phyloP scores from a whole-genome alignment of 2,113 vertebrate species.

The Siphamia tubifer region DNA sequence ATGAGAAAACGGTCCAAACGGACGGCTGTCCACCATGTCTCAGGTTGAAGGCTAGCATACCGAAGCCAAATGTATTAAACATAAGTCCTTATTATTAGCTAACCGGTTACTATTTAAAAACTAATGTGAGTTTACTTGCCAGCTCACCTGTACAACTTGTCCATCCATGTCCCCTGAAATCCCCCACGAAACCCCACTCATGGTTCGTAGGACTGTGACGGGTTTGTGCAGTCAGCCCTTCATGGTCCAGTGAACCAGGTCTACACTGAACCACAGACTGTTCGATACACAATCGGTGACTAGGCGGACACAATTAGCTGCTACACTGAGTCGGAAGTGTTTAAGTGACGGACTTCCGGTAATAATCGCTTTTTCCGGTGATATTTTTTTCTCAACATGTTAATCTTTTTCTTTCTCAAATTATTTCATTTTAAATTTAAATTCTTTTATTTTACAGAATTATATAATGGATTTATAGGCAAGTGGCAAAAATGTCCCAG shows the following conservation, averaged over 20 bases:
- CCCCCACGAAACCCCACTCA: constrained; percentile 5
- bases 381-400: background rate
- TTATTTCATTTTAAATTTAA: background rate
- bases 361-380: no score
- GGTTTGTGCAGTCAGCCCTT: background rate
- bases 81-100: no score
- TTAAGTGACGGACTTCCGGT: constrained; percentile 45
- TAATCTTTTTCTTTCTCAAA: no score
- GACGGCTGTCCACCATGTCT: no score
- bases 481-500: no score
- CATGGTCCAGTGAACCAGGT: background rate
- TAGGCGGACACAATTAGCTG: constrained; percentile 3
- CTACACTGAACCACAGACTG: background rate
- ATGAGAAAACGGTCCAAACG: no score
- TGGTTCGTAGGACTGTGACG: background rate
- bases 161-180: constrained; percentile 53
- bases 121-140: background rate
- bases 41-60: no score
- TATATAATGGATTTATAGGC: no score
- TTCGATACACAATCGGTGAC: background rate
- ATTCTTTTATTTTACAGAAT: background rate
- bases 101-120: background rate
- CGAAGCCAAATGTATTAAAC: no score
- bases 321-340: constrained; percentile 26
- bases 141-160: constrained; percentile 59